Evolutionary conservation across 2,797 vertebrate species (phyloP), one percentile per base, ranked within the genome.

Genomic region (Oophaga sylvatica): DNA sequence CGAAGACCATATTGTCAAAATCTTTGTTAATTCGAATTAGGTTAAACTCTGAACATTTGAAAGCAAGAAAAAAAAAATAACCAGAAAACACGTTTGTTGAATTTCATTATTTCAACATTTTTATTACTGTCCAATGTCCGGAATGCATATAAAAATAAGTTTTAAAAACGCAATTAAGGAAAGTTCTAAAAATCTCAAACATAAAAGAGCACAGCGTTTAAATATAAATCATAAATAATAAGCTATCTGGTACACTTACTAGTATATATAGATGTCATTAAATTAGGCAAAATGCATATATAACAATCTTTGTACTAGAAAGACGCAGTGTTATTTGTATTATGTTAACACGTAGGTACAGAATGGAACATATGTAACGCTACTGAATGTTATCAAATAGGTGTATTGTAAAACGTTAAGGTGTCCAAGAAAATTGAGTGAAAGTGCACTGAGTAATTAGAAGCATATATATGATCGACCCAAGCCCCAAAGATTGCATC

Each of bases 111-210:
- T 94, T 93, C 93, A 93, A 76, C 65, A 91, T 90, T 93, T 95
- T 96, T 94, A 93, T 93, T 95, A 95, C 94, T 92, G 94, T 86
- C 90, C 88, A 92, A 93, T 92, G 90, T 91, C 94, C 94, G 89
- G 93, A 95, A 96, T 94, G 94, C 92, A 95, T 96, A 94, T 89
- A 96, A 97, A 96, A 96, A 94, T 96, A 95, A 95, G 93, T 92
- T 92, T 91, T 92, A 83, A 83, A 89, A 89, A 89, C 20, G 84
- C 77, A 89, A 85, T 88, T 67, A 89, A 82, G 88, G 84, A 89
- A 86, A 86, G 84, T 77, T 83, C 88, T 89, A 86, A 86, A 89
- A 86, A 86, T 86, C 63, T 81, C 84, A 86, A 89, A 89, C 88
- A 89, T 82, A 89, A 87, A 81, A 89, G 80, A 89, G 84, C 73